Base-by-base conservation (phyloP, 2,797 vertebrate genomes). In the Syncerus caffer region DNA sequence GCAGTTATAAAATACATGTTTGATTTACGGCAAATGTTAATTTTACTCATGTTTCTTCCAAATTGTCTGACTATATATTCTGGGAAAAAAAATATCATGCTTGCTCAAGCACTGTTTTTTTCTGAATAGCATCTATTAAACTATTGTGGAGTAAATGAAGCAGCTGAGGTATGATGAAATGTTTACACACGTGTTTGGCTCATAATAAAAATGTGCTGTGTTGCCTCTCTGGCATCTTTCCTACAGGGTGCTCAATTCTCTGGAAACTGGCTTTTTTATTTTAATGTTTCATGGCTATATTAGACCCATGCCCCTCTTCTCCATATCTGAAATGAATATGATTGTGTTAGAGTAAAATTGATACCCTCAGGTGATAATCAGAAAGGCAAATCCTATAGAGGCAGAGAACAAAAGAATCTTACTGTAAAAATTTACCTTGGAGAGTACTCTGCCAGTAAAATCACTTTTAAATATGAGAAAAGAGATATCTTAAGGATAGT, bases 1-100 rank as follows among this genome's bases (percentile, higher is more conserved):
- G 25, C 97, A 97, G 12, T 96, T 93, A 79, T 86, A 95, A 98
- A 98, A 98, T 13, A 79, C 87, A 97, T 93, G 15, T 98, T 98
- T 98, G 98, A 98, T 98, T 98, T 98, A 98, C 98, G 95, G 97
- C 95, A 98, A 98, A 98, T 98, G 95, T 95, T 98, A 98, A 98
- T 98, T 98, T 97, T 95, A 76, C 98, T 98, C 82, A 95, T 97
- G 96, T 97, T 87, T 96, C 95, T 98, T 98, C 60, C 92, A 97
- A 84, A 60, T 95, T 98, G 96, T 97, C 96, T 96, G 96, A 89
- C 79, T 97, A 88, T 96, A 62, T 95, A 58, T 94, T 98, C 55
- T 93, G 98, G 94, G 92, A 97, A 94, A 98, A 88, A 96, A 98
- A 98, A 98, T 98, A 90, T 95, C 96, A 97, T 1, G 78, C 91